A percentile compares a stretch with the other conserved stretches of the same genome.
These are phyloP conservation scores for Drosophila peninsularis DNA, from an alignment of 2,888 invertebrate species.

Conservation along the genomic window DNA sequence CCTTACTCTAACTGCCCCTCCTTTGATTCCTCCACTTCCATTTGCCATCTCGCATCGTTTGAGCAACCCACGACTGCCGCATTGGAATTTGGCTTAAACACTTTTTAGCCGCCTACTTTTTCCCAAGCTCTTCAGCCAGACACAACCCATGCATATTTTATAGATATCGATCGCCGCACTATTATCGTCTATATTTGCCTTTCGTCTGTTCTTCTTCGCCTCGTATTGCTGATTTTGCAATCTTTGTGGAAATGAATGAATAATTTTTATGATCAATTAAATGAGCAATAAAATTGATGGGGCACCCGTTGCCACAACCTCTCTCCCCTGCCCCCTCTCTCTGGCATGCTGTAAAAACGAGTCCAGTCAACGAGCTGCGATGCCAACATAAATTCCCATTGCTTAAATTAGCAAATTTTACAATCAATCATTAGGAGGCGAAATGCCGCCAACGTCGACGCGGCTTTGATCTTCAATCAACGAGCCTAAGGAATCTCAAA, in stretches of 20 bases:
- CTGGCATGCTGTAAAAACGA: background rate
- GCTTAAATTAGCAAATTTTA: slow-evolving; percentile 77
- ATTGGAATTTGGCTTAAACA: slow-evolving; percentile 55
- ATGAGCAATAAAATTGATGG: slow-evolving; percentile 75
- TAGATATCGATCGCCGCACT: slow-evolving; percentile 52
- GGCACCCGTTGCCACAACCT: slow-evolving; percentile 21
- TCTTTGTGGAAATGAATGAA: slow-evolving; percentile 68
- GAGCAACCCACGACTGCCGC: slow-evolving; percentile 51
- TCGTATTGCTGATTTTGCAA: slow-evolving; percentile 58
- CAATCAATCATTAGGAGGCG: slow-evolving; percentile 72
- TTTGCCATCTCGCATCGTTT: slow-evolving; percentile 17
- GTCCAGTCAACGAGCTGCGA: slow-evolving; percentile 34
- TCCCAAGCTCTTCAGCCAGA: slow-evolving; percentile 42
- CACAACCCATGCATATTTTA: slow-evolving; percentile 66
- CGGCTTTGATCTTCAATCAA: slow-evolving; percentile 68
- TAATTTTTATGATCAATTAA: slow-evolving; percentile 77
- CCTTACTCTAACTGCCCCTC: background rate
- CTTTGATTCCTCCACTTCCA: slow-evolving; percentile 31
- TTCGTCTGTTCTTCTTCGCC: background rate
- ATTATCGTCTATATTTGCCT: slow-evolving; percentile 38
- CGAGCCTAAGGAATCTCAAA: slow-evolving; percentile 40
- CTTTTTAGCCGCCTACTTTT: slow-evolving; percentile 48
- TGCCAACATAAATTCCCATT: slow-evolving; percentile 70
- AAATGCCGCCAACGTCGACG: slow-evolving; percentile 56
- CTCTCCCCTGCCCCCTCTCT: background rate